Percentiles rank a stretch among this genome's conserved stretches.
phyloP scores from a whole-genome alignment of 2,888 invertebrate species.

The Limnephilus marmoratus region DNA sequence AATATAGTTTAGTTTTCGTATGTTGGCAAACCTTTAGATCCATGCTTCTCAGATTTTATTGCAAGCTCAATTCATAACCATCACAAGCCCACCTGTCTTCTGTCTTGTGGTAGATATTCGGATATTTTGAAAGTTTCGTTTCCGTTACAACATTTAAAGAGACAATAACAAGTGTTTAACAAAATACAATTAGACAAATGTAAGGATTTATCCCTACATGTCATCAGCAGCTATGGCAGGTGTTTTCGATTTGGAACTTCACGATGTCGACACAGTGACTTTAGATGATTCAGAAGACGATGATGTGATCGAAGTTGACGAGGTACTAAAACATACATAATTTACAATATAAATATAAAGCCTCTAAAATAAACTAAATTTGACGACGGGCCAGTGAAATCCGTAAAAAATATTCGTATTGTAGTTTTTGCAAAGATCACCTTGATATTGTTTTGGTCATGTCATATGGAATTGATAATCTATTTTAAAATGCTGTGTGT shows the following conservation, averaged over 20 bases:
- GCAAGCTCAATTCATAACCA: conserved; percentile 61
- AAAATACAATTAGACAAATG: conserved; percentile 54
- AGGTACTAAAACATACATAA: conserved; percentile 77
- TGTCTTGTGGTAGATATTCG: conserved; percentile 41
- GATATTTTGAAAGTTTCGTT: conserved; percentile 40
- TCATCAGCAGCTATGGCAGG: conserved; percentile 86
- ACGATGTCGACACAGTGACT: conserved; percentile 81
- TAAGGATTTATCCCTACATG: conserved; percentile 68
- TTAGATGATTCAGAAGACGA: conserved; percentile 91
- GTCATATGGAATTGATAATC: conserved; percentile 58
- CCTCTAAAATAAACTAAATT: background rate
- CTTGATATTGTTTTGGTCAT: conserved; percentile 64
- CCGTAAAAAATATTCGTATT: background rate
- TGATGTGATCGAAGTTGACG: conserved; percentile 92
- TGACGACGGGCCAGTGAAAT: background rate
- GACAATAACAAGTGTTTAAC: conserved; percentile 29
- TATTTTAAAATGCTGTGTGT: conserved; percentile 54
- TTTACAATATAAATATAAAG: background rate
- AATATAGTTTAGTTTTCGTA: conserved; percentile 19
- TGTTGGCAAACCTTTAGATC: conserved; percentile 59
- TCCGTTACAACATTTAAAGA: conserved; percentile 17
- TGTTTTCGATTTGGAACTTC: conserved; percentile 95
- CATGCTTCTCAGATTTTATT: conserved; percentile 62
- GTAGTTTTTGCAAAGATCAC: conserved; percentile 52
- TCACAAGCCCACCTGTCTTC: conserved; percentile 59